Base-by-base conservation (phyloP, 1,140 invertebrate species). In the Sitobion miscanthi region DNA sequence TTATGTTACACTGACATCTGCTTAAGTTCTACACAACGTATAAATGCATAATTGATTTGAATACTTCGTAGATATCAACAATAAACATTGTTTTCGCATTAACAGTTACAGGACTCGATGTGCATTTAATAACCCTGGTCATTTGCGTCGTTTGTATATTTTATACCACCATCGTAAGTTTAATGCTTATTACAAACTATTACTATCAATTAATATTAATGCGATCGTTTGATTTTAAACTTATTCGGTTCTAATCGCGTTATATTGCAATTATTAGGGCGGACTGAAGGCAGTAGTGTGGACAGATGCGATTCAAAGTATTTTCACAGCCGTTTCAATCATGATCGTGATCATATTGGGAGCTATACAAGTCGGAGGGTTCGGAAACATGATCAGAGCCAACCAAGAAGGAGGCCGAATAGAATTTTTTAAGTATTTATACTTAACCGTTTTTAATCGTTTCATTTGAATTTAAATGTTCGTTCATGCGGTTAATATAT, bases 261-360 rank as follows among this genome's bases (percentile, higher is more conserved):
- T 38, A 2, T 69, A 49, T 35, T 45, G 23, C 77, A 85, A 86
- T 14, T 94, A 94, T 95, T 93, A 98, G 97, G 98, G 98, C 94
- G 98, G 98, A 1, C 96, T 98, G 94, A 98, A 98, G 95, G 98
- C 98, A 0, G 98, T 98, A 6, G 97, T 98, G 38, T 98, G 97
- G 97, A 98, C 98, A 4, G 98, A 98, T 95, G 97, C 97, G 0
- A 96, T 98, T 83, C 98, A 98, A 95, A 97, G 97, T 8, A 95
- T 97, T 57, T 96, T 98, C 3, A 98, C 98, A 97, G 96, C 97
- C 92, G 96, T 96, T 0, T 97, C 97, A 0, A 96, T 98, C 20
- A 95, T 98, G 1, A 95, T 96, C 0, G 96, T 98, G 0, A 95
- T 97, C 0, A 95, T 97, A 2, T 95, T 97, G 94, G 98, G 97